A percentile compares a stretch with the other conserved stretches of the same genome.
Conservation (phyloP, 2,113 vertebrate species). For the Pygoscelis antarcticus region DNA sequence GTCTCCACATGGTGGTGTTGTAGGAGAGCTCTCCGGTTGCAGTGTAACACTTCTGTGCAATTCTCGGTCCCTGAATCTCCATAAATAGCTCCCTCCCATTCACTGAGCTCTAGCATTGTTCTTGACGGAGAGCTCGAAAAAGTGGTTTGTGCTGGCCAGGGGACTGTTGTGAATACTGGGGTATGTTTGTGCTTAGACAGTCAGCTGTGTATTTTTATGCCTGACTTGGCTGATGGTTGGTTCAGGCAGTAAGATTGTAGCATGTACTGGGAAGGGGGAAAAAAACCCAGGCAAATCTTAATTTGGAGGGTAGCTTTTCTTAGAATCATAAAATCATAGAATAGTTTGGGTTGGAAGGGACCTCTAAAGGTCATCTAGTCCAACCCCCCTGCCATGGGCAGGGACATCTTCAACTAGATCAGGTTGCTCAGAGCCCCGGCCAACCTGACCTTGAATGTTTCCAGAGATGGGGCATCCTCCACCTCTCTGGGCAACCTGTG, state of each 20-base stretch:
- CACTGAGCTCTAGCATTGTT: neutral
- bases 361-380: no score
- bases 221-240: neutral
- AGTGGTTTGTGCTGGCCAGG: neutral
- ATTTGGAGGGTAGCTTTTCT: neutral
- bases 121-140: neutral
- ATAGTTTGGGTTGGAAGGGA: no score
- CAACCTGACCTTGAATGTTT: no score
- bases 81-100: neutral
- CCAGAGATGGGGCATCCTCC: no score
- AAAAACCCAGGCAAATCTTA: neutral
- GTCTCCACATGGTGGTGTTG: conserved; percentile 28
- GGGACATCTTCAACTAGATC: no score
- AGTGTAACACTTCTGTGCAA: neutral
- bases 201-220: neutral
- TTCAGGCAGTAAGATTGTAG: neutral
- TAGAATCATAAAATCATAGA: no score
- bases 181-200: neutral
- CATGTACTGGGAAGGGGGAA: neutral
- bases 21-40: neutral
- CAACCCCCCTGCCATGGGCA: no score
- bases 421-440: no score
- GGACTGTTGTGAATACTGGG: neutral
- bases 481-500: no score
- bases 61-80: neutral